phyloP scores from a whole-genome alignment of 2,113 vertebrate species.

The Morone saxatilis region DNA sequence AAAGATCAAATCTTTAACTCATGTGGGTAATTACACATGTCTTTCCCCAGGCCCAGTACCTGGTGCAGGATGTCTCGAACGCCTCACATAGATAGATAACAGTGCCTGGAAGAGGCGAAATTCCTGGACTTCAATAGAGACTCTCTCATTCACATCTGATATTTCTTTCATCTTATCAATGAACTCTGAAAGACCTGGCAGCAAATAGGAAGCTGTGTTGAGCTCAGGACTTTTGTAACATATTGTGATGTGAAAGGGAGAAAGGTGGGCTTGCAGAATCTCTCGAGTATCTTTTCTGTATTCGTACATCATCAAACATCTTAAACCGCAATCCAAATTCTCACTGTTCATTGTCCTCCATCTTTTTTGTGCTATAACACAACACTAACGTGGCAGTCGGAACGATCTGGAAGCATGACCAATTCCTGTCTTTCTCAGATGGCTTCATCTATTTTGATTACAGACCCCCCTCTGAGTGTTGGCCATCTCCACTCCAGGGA shows the following conservation, averaged over 20 bases:
- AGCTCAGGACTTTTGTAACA: background rate
- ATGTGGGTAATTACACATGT: background rate
- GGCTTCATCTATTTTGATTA: constrained; percentile 66
- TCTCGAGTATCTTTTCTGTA: background rate
- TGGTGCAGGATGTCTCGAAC: constrained; percentile 2
- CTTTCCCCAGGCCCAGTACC: constrained; percentile 30
- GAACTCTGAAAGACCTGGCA: constrained; percentile 33
- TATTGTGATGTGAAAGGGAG: background rate
- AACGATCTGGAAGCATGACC: constrained; percentile 32
- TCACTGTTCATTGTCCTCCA: background rate
- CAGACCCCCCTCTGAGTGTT: constrained; percentile 49
- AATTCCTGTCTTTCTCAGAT: constrained; percentile 36
- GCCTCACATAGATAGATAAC: constrained; percentile 4
- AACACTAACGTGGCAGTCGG: background rate
- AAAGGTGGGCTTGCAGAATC: background rate
- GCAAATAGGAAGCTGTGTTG: constrained; percentile 7
- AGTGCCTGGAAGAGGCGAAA: constrained; percentile 20
- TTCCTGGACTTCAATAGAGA: constrained; percentile 33
- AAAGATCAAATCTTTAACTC: constrained; percentile 29
- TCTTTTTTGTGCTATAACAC: background rate
- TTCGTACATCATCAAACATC: background rate
- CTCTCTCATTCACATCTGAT: constrained; percentile 18
- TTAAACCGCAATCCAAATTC: background rate
- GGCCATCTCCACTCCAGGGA: constrained; percentile 45
- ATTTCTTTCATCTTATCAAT: constrained; percentile 49